Conservation (phyloP, 1,140 invertebrate species). For the Atta colombica region DNA sequence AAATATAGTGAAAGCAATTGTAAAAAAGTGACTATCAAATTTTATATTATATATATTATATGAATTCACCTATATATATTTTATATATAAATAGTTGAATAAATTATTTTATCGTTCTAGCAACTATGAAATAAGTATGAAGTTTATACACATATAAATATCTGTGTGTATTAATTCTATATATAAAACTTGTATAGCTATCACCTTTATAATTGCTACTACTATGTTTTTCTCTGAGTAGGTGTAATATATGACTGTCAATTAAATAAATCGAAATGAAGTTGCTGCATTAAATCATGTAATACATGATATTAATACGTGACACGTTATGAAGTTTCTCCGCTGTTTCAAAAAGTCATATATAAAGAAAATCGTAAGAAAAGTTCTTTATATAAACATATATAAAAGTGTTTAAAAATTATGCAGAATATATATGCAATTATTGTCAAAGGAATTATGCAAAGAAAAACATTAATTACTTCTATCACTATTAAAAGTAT, state of each 20-base stretch:
- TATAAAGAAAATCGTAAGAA: not conserved
- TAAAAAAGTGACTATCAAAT: too few relatives aligned
- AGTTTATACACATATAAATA: too few relatives aligned
- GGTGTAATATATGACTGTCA: not conserved
- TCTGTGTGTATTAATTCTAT: too few relatives aligned
- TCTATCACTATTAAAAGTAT: constrained; percentile 14
- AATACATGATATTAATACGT: not conserved
- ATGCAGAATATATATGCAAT: not conserved
- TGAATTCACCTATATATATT: too few relatives aligned
- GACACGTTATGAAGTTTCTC: not conserved
- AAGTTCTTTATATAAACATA: not conserved
- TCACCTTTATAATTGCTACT: too few relatives aligned
- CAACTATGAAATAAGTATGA: too few relatives aligned
- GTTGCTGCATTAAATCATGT: not conserved
- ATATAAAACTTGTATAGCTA: too few relatives aligned
- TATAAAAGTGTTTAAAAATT: not conserved
- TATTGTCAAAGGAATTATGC: constrained; percentile 2
- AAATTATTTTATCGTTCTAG: too few relatives aligned
- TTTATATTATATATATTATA: too few relatives aligned
- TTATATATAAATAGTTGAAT: too few relatives aligned
- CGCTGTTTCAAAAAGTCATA: not conserved
- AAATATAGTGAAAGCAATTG: too few relatives aligned
- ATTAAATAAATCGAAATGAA: constrained; percentile 4
- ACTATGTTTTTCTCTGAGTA: too few relatives aligned
- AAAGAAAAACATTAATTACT: not conserved